Evolutionary conservation across 2,797 vertebrate species (phyloP), one percentile per base, ranked within the genome.

Genomic region (Tamandua tetradactyla): DNA sequence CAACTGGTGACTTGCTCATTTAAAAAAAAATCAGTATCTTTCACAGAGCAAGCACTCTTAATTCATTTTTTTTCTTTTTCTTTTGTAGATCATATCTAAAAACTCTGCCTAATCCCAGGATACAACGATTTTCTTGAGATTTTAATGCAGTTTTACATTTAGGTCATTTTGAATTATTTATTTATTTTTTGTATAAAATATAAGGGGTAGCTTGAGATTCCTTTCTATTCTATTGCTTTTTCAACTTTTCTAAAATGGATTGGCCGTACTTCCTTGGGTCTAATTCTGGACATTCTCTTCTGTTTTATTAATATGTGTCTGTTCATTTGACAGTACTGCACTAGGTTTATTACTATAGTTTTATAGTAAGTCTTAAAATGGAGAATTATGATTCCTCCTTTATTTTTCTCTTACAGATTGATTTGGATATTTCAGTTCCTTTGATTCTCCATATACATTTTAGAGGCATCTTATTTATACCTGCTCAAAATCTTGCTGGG

Each of bases 181-280:
- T 32, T 7, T 23, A 52, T 17, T 35, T 37, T 49, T 59, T 17
- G 25, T 71, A 72, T 52, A 20, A 92, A 62, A 1, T 87, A 23
- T 75, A 35, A 84, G 18, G 14, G 64, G 10, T 89, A 59, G 3
- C 25, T 89, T 27, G 12, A 59, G 2, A 13, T 57, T 87, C 12
- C 72, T 87, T 92, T 87, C 42, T 71, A 59, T 35, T 71, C 44
- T 86, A 93, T 79, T 94, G 47, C 35, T 14, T 87, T 93, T 69
- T 40, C 23, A 84, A 44, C 14, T 80, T 86, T 84, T 32, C 14
- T 52, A 49, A 84, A 89, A 79, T 89, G 61, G 72, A 6, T 72
- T 62, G 49, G 22, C n/a, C 10, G 0, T 40, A 64, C 83, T 78
- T 93, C 22, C 64, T 11, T 79, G 37, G 27, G 40, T 55, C 9